Conservation (phyloP, 2,113 vertebrate species). For the Sapajus apella region DNA sequence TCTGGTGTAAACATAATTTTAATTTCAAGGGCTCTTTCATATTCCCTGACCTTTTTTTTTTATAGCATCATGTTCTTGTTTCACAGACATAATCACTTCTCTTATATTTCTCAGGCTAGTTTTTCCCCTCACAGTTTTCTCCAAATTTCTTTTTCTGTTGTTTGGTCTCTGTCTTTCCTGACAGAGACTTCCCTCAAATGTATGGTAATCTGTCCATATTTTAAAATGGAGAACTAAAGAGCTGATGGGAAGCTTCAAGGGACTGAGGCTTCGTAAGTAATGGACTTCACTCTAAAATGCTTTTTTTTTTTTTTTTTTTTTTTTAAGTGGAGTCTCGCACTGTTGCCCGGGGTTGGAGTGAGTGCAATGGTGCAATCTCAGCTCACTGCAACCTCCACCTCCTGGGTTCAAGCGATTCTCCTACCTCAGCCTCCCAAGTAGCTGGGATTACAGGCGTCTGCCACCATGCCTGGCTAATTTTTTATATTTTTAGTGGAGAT, state of each 20-base stretch:
- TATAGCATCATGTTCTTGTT: background rate
- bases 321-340: no score
- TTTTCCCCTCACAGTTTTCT: background rate
- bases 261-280: background rate
- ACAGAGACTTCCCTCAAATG: background rate
- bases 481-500: no score
- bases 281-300: background rate
- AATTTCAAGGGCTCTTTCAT: background rate
- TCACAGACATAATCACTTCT: background rate
- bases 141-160: background rate
- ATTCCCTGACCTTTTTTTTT: background rate
- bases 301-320: background rate
- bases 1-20: background rate
- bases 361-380: no score
- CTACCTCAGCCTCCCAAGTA: no score
- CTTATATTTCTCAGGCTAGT: background rate
- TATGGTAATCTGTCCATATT: background rate
- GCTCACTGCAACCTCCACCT: no score
- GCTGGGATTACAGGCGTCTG: no score
- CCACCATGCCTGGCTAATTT: no score
- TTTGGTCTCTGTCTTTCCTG: background rate
- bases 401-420: no score
- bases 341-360: no score
- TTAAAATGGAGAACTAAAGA: background rate
- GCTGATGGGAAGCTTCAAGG: background rate